phyloP scores from a whole-genome alignment of 2,113 vertebrate species.

The Isichthys henryi region DNA sequence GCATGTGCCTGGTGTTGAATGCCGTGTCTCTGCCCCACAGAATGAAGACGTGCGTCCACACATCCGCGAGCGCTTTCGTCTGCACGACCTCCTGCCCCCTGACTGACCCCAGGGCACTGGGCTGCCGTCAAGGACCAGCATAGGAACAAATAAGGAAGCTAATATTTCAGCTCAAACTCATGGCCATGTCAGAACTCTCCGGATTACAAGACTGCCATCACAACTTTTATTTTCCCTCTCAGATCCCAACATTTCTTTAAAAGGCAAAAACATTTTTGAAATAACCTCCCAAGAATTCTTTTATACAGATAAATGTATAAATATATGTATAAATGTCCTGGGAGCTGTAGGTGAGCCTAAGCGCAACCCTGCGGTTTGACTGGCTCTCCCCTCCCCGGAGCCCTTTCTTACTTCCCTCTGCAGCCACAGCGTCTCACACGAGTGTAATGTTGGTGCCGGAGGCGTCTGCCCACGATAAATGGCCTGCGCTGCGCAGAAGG shows the following conservation, averaged over 20 bases:
- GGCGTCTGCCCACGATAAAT: constrained; percentile 47
- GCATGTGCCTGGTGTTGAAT: background rate
- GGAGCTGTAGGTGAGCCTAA: constrained; percentile 62
- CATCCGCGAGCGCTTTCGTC: constrained; percentile 84
- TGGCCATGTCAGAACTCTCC: constrained; percentile 52
- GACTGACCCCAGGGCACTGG: constrained; percentile 55
- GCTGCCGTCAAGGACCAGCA: constrained; percentile 5
- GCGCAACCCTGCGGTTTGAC: constrained; percentile 37
- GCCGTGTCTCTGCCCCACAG: constrained; percentile 42
- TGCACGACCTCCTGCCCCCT: constrained; percentile 82
- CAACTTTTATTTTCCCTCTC: constrained; percentile 55
- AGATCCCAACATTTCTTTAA: constrained; percentile 70
- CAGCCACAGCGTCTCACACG: background rate
- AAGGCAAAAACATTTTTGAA: constrained; percentile 34
- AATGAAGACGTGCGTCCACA: constrained; percentile 84
- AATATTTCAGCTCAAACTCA: constrained; percentile 25
- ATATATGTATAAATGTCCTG: background rate
- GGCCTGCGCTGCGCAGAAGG: constrained; percentile 29
- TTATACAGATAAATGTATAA: constrained; percentile 35
- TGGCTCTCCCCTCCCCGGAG: constrained; percentile 46
- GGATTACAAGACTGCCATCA: constrained; percentile 81
- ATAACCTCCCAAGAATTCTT: constrained; percentile 23
- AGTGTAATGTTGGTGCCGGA: constrained; percentile 66
- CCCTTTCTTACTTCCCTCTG: background rate
- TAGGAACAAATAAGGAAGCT: constrained; percentile 23